Base-by-base conservation (phyloP, 2,888 invertebrate species). In the Cheilosia grossa region DNA sequence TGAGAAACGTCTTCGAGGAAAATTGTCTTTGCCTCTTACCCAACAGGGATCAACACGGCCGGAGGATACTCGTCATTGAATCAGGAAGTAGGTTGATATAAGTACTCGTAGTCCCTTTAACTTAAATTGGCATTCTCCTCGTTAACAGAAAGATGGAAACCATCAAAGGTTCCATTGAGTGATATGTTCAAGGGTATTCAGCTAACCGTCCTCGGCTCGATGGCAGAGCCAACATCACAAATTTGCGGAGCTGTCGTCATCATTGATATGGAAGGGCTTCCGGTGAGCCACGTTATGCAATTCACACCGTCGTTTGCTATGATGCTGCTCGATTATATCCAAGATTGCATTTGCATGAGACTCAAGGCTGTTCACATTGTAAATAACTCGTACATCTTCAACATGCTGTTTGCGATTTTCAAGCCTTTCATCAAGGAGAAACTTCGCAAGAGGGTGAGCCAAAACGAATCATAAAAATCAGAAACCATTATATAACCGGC, bases 361-460 rank as follows among this genome's bases (percentile, higher is more conserved):
- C 92, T 98, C 54, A 97, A 97, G 91, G 97, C 94, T 0, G 95
- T 98, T 3, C 98, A 98, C 90, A 93, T 98, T 63, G 93, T 98
- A n/a, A 97, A 97, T 90, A 97, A 98, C 90, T 96, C 98, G 0
- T 95, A 94, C 87, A 93, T 97, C 82, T 98, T 98, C 92, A 97
- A 97, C 89, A 95, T 97, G 94, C 93, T 97, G 4, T 98, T 96
- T 89, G 95, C 96, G 9, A 93, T 98, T 72, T 96, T 98, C 91
- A 97, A 97, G 90, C 98, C 98, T 0, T 98, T 98, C 90, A 93
- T 98, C 87, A 93, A 95, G 87, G 96, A 97, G 89, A 98, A 97
- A 92, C 92, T 97, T 21, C 94, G 95, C 63, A 95, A 95, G 80
- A 94, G 97, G 89, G 95, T 95, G 91, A 92, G 93, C 91, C 30